Evolutionary conservation across 2,888 invertebrate species (phyloP), one percentile per base, ranked within the genome.

Genomic region (Chloroclystis v-ata): DNA sequence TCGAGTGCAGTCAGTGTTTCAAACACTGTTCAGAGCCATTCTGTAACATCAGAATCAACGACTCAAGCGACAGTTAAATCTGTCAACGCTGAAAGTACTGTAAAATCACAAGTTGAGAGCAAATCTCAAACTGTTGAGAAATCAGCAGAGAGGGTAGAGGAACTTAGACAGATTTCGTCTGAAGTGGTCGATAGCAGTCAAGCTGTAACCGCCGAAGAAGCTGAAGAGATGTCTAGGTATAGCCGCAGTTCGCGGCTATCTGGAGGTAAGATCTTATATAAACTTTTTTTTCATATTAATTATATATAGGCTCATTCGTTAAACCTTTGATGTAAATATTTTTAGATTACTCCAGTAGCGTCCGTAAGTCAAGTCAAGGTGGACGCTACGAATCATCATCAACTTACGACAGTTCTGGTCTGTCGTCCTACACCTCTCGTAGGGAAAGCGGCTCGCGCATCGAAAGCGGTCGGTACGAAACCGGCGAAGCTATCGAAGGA

Each of bases 241-340:
- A 89, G 89, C 80, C 89, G 90, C 73, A 91, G 91, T 66, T 89
- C 91, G 69, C 90, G 89, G 80, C 86, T 89, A 38, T 88, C 90
- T 68, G 91, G 91, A 89, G 90, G 91, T 91, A 74, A 72, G 25
- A 14, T 12, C 20, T 11, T 16, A 8, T 10, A 4, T 2, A 35
- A 3, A 11, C n/a, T 24, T 20, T 20, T 2, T 4, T 5, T 4
- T 1, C 2, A 10, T 2, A 20, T 35, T 16, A 6, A 1, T 35
- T 20, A 10, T 1, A 10, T 1, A 7, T 35, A 2, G 7, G 2
- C 7, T 35, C 11, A n/a, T n/a, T n/a, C n/a, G n/a, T n/a, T n/a
- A n/a, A n/a, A n/a, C n/a, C n/a, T n/a, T n/a, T n/a, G n/a, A n/a
- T n/a, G n/a, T n/a, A n/a, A n/a, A n/a, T 40, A 37, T 51, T 67